Evolutionary conservation across 2,113 vertebrate species (phyloP), one percentile per base, ranked within the genome.

Genomic region (Siniperca knerii): DNA sequence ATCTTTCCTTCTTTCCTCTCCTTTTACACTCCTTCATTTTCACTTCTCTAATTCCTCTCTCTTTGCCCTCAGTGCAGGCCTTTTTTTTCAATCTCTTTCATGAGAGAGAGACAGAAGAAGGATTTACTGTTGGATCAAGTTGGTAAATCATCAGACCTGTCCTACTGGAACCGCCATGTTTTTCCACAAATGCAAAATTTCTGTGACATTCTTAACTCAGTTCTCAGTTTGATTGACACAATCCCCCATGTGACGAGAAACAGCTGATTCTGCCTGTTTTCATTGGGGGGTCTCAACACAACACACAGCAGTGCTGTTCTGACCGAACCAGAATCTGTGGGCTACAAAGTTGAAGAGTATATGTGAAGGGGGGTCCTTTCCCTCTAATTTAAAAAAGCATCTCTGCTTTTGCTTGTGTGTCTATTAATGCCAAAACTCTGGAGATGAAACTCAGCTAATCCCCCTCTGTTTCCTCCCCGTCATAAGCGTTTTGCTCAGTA

Each of bases 401-500:
- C 50, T 70, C 48, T 55, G 83, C 35, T 70, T 82, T 80, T 54
- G 54, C 37, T n/a, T 64, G 52, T 70, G 66, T 55, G 75, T 90
- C 83, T 82, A 82, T 91, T 92, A 79, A 83, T 84, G 65, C 58
- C 69, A 70, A 87, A 90, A 75, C 77, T 78, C 61, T 74, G 85
- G 75, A 88, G 78, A 88, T 83, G 73, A 79, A 91, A 79, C 82
- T 85, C 67, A 55, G 61, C 86, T 92, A 90, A 92, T 93, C 79
- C 75, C 74, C 66, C 64, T 57, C 83, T 85, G 84, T 72, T 94
- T 90, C 80, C 85, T 83, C 75, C 71, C 78, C 62, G 74, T 93
- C 91, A 89, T 85, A 86, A 90, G 79, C 50, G 10, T 94, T 93
- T 93, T 91, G 85, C 92, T 83, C 76, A 60, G 83, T 95, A 93